Evolutionary conservation across 2,888 invertebrate genomes (phyloP).

Genomic region (Fabriciana adippe): DNA sequence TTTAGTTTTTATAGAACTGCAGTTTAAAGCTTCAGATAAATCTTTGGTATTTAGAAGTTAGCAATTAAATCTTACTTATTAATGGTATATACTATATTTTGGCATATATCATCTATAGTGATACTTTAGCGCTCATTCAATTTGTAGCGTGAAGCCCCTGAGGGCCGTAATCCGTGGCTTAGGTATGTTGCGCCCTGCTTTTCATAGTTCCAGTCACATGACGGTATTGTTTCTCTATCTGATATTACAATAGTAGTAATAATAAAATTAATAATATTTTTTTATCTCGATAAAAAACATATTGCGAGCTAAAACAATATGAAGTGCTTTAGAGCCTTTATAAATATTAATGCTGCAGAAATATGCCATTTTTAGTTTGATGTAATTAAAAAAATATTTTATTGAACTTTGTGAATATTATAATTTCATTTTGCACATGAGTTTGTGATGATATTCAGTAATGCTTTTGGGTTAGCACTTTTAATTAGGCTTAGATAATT

Average conservation of each 20-base stretch:
- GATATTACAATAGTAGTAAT: slow-evolving; percentile 10
- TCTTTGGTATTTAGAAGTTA: background rate
- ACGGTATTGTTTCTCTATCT: slow-evolving; percentile 27
- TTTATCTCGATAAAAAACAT: background rate
- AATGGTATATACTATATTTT: slow-evolving; percentile 37
- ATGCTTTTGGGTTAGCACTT: too few relatives aligned
- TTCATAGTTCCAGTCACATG: slow-evolving; percentile 51
- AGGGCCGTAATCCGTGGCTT: slow-evolving; percentile 73
- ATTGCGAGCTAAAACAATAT: background rate
- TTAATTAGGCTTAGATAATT: too few relatives aligned
- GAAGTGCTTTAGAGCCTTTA: too few relatives aligned
- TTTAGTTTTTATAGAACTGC: too few relatives aligned
- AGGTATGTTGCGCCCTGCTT: slow-evolving; percentile 72
- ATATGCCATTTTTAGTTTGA: too few relatives aligned
- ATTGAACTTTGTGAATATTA: too few relatives aligned
- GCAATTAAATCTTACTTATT: background rate
- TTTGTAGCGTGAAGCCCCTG: slow-evolving; percentile 75
- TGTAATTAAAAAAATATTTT: too few relatives aligned
- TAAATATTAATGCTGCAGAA: too few relatives aligned
- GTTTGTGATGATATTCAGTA: too few relatives aligned
- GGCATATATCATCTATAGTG: slow-evolving; percentile 41
- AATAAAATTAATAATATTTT: background rate
- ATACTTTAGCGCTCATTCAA: slow-evolving; percentile 72
- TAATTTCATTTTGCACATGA: too few relatives aligned
- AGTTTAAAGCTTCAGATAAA: background rate